phyloP scores from a whole-genome alignment of 2,113 vertebrate species.

The Gavia stellata region DNA sequence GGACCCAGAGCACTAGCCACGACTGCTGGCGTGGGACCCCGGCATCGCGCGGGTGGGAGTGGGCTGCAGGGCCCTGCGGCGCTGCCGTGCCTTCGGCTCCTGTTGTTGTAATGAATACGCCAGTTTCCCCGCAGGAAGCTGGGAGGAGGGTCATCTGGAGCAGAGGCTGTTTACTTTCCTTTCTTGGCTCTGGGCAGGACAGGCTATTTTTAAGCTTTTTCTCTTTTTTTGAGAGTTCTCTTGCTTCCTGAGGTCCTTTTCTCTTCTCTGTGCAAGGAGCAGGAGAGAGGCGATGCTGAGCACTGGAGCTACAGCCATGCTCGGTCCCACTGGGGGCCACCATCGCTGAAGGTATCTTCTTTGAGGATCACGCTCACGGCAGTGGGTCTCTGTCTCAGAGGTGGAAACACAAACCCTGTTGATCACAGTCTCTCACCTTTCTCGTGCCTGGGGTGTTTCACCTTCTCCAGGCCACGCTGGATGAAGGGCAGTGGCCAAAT shows the following conservation, averaged over 20 bases:
- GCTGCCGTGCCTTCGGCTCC: neutral
- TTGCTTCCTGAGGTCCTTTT: conserved; percentile 28
- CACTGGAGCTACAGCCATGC: neutral
- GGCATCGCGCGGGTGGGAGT: rapidly evolving
- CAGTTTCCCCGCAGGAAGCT: neutral
- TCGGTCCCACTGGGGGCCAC: rapidly evolving
- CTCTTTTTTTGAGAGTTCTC: neutral
- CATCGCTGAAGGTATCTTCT: neutral
- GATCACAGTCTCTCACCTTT: neutral
- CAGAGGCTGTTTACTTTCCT: conserved; percentile 32
- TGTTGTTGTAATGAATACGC: neutral
- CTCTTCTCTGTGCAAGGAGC: neutral
- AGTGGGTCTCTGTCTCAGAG: neutral
- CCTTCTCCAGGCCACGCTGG: neutral
- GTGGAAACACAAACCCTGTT: neutral
- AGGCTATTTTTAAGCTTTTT: conserved; percentile 52
- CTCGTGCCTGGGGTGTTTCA: neutral
- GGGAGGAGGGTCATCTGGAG: neutral
- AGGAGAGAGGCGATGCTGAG: neutral
- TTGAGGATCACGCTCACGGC: rapidly evolving
- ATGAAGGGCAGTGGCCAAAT: neutral
- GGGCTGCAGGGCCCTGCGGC: rapidly evolving
- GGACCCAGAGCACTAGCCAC: rapidly evolving
- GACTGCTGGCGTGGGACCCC: rapidly evolving
- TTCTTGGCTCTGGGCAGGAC: neutral